Evolutionary conservation across 2,888 invertebrate species (phyloP), one percentile per base, ranked within the genome.

Genomic region (Tipula vernalis): DNA sequence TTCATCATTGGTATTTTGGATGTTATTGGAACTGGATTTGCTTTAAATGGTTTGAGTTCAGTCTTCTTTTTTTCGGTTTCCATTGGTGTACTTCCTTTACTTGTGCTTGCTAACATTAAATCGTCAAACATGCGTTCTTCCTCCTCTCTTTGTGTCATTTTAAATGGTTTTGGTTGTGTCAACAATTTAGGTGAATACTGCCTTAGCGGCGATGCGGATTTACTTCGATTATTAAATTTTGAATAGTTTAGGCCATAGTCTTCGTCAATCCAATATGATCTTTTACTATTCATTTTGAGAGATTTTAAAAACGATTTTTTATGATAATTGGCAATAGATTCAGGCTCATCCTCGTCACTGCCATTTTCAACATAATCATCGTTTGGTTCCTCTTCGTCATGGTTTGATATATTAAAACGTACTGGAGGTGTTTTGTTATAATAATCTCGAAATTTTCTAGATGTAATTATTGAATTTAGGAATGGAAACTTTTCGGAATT

Each of bases 1-100:
- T 95, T 94, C 89, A 95, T 95, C 15, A 95, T 92, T 0, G 95
- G 95, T 87, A 96, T 94, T 89, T 94, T 93, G 0, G 95, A 95
- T 88, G 95, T 94, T 57, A 95, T 93, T 0, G 95, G 95, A 87
- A 95, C 93, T 2, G 95, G 94, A 89, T 93, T 93, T 1, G 94
- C 94, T 89, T 92, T 92, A 88, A 95, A 86, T 44, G 57, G 86
- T 86, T 86, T 94, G 85, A 91, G 91, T 89, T 92, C 93, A 89
- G 93, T 92, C 87, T 93, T 92, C 6, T 91, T 88, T 88, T 91
- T 92, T 89, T 93, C 92, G 87, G 91, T 91, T 88, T 93, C 90
- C 13, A 92, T 91, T 93, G 91, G 92, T 87, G 85, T 42, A 44
- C 71, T 71, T 71, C 28, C 71, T 71, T 39, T 39, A 39, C 84